Conservation (phyloP, 2,797 vertebrate genomes). For the Phoxinus dragarum region DNA sequence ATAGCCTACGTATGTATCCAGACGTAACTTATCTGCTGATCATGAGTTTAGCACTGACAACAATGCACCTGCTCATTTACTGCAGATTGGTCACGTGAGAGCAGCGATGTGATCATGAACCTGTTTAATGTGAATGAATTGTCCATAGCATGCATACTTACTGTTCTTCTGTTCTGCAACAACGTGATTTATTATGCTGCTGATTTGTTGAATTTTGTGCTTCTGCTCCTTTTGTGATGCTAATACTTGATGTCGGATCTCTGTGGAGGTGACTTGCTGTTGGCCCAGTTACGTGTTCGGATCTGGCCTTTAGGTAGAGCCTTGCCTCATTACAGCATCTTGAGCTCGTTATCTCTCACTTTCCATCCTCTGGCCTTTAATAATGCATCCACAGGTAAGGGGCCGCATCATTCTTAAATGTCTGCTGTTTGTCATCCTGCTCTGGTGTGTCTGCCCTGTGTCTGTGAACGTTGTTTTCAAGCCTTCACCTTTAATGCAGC, state of each 20-base stretch:
- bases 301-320: constrained; percentile 48
- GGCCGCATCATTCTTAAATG: constrained; percentile 47
- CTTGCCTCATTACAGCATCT: constrained; percentile 45
- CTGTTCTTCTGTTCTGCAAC: constrained; percentile 31
- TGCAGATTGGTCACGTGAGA: neutral
- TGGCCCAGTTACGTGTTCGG: constrained; percentile 32
- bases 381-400: constrained; percentile 58
- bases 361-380: constrained; percentile 33
- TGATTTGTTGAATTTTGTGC: constrained; percentile 8
- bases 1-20: neutral
- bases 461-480: neutral
- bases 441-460: constrained; percentile 23
- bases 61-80: neutral
- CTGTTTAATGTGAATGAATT: constrained; percentile 1
- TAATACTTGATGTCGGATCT: constrained; percentile 50
- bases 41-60: neutral
- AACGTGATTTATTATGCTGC: constrained; percentile 18
- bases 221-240: constrained; percentile 22
- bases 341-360: constrained; percentile 44
- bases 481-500: constrained; percentile 13
- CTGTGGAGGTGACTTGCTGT: constrained; percentile 50
- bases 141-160: neutral
- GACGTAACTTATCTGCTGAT: neutral
- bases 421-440: constrained; percentile 58
- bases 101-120: constrained; percentile 5